Conservation (phyloP, 1,140 invertebrate species). For the Meteorus sp. region DNA sequence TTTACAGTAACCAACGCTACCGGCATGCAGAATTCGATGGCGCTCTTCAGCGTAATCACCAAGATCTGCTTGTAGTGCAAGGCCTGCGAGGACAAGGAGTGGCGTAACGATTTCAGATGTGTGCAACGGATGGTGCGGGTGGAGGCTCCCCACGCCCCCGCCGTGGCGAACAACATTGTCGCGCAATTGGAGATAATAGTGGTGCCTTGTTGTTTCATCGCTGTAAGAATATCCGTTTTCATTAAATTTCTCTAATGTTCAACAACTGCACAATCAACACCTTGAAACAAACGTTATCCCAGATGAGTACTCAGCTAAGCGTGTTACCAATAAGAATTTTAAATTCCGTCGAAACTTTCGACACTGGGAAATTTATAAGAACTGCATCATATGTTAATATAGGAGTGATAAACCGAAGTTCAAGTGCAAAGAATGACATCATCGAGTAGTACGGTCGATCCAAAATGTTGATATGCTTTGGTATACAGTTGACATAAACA, state of each 20-base stretch:
- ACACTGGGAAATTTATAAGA: too few species aligned
- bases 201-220: slow-evolving; percentile 85
- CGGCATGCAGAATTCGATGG: slow-evolving; percentile 65
- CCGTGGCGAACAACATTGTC: slow-evolving; percentile 80
- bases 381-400: too few species aligned
- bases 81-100: slow-evolving; percentile 78
- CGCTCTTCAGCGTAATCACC: slow-evolving; percentile 70
- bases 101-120: slow-evolving; percentile 58
- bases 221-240: slow-evolving; percentile 53
- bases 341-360: too few species aligned
- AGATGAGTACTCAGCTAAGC: too few species aligned
- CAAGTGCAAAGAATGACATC: too few species aligned
- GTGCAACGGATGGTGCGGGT: slow-evolving; percentile 67
- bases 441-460: neutral
- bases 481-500: neutral
- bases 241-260: neutral
- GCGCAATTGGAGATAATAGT: slow-evolving; percentile 92
- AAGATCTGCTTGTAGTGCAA: slow-evolving; percentile 88
- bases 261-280: neutral
- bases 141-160: slow-evolving; percentile 60
- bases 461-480: neutral
- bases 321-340: too few species aligned
- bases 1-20: slow-evolving; percentile 76
- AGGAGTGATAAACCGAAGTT: too few species aligned
- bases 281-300: neutral